phyloP scores from a whole-genome alignment of 2,797 vertebrate species.

The Mustela erminea region DNA sequence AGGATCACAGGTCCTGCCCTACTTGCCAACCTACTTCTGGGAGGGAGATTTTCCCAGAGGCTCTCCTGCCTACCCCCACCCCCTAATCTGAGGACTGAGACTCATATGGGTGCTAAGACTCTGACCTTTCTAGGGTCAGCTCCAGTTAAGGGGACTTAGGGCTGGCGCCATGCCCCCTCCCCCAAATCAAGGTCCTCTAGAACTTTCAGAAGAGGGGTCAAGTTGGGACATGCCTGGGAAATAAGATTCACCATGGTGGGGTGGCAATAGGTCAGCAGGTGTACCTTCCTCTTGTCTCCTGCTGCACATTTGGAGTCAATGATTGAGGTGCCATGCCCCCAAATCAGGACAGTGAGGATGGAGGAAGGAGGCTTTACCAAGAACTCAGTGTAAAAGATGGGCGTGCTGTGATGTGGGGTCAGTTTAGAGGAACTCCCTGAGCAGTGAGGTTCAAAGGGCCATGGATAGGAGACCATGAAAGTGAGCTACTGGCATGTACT shows the following conservation, averaged over 20 bases:
- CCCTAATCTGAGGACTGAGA: background rate
- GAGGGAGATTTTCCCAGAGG: conserved; percentile 65
- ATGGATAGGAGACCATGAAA: conserved; percentile 10
- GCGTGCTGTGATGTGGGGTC: background rate
- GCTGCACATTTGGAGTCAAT: background rate
- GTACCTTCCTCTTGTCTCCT: conserved; percentile 39
- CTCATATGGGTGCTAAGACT: background rate
- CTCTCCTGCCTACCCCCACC: background rate
- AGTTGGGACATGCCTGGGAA: conserved; percentile 78
- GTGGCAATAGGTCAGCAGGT: conserved; percentile 54
- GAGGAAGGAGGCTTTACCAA: background rate
- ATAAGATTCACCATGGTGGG: conserved; percentile 14
- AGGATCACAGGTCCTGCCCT: conserved; percentile 56
- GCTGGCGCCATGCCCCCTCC: background rate
- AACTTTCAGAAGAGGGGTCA: conserved; percentile 78
- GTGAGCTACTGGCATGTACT: background rate
- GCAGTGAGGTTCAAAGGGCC: conserved; percentile 16
- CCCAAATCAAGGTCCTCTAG: conserved; percentile 52
- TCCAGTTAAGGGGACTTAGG: conserved; percentile 49
- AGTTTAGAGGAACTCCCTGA: background rate
- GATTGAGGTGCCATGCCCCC: conserved; percentile 43
- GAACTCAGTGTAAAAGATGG: conserved; percentile 17
- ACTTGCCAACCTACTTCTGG: conserved; percentile 69
- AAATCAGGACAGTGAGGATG: background rate
- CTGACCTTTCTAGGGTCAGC: conserved; percentile 60